phyloP scores from a whole-genome alignment of 1,140 invertebrate genomes.

The Pectinophora gossypiella region DNA sequence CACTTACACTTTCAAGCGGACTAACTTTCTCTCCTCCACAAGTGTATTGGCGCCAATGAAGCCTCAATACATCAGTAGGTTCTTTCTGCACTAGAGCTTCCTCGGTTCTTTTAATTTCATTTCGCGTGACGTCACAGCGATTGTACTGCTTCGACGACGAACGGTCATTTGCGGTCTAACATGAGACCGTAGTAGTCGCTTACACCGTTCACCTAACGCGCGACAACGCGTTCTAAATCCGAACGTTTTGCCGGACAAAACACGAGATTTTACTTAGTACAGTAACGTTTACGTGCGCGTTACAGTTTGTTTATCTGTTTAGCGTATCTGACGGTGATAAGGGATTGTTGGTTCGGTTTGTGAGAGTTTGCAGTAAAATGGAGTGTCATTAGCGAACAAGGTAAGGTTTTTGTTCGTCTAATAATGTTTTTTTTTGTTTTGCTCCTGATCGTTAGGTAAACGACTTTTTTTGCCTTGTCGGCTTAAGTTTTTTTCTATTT shows the following conservation, averaged over 20 bases:
- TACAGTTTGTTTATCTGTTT: slow-evolving; percentile 24
- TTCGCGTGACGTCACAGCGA: slow-evolving; percentile 43
- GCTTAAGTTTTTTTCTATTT: no score
- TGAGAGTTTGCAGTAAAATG: slow-evolving; percentile 34
- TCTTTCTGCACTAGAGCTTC: slow-evolving; percentile 22
- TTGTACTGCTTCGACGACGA: slow-evolving; percentile 37
- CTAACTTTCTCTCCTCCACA: slow-evolving; percentile 30
- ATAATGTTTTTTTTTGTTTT: neutral
- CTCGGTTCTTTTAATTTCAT: slow-evolving; percentile 45
- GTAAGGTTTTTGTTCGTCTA: slow-evolving; percentile 18
- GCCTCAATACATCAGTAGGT: slow-evolving; percentile 18
- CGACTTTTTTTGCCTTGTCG: neutral
- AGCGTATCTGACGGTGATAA: slow-evolving; percentile 14
- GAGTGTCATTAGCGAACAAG: slow-evolving; percentile 44
- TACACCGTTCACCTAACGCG: slow-evolving; percentile 20
- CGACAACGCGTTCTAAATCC: slow-evolving; percentile 22
- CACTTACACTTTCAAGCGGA: slow-evolving; percentile 7
- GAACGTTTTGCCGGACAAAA: neutral
- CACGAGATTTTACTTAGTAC: neutral
- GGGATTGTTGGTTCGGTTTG: slow-evolving; percentile 31
- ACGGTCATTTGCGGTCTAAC: slow-evolving; percentile 51
- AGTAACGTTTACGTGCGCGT: slow-evolving; percentile 23
- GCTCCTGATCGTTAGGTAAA: neutral
- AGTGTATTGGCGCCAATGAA: slow-evolving; percentile 19
- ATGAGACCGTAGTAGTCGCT: slow-evolving; percentile 41